Base-by-base conservation (phyloP, 2,113 vertebrate genomes). In the Cynocephalus volans region DNA sequence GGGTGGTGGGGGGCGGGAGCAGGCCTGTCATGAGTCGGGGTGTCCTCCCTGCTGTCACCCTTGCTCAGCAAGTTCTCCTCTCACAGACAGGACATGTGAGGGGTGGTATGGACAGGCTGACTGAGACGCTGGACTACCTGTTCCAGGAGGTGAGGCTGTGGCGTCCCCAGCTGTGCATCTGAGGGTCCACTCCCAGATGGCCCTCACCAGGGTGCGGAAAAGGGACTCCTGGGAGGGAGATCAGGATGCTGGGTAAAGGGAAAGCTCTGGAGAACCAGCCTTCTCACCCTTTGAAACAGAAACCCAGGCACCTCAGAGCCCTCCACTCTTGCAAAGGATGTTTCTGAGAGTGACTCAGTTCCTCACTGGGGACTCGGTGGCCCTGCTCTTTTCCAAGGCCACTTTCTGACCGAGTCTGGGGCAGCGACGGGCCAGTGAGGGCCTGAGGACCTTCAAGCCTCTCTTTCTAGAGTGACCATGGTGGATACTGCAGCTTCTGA, bases 91-190 rank as follows among this genome's bases (percentile, higher is more conserved):
- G 87, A 23, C 97, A 90, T 17, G 5, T 95, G 54, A 10, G 1
- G 0, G 88, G 92, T 18, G 85, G 23, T 50, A 45, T 99, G 85
- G 60, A 81, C 77, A 58, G 97, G 31, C 96, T 99, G 97, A 95
- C 54, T 8, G 0, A 11, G 45, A 69, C 85, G 10, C 97, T 99
- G 94, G 98, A 99, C 75, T 98, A 98, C 95, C 97, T 99, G 70
- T 96, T 98, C 65, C 15, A 91, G 81, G 76, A 98, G 96, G 99
- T 99, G 96, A 98, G 98, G 13, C 33, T 2, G 0, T 1, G 1
- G 13, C 26, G 41, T n/a, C 50, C 52, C 21, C 4, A 23, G 18
- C 41, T 41, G 41, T 4, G 41, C 41, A 41, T 41, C 41, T 41
- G 41, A 41, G 41, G 2, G 12, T 19, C 85, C 8, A 21, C 45